Evolutionary conservation across 2,113 vertebrate genomes (phyloP).

Genomic region (Clarias macrocephalus): DNA sequence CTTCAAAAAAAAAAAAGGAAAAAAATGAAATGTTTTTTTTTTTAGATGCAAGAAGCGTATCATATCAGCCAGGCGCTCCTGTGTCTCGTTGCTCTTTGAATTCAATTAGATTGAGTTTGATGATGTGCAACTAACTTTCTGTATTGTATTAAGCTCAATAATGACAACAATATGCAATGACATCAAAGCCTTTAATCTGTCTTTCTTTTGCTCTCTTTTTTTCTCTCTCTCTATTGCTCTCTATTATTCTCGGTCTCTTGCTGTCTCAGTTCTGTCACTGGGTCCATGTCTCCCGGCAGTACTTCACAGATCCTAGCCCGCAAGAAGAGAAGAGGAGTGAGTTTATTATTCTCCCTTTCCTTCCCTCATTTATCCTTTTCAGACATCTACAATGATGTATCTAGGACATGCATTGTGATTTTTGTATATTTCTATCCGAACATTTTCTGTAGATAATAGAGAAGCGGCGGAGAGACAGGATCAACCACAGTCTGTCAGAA

Average conservation of each 20-base stretch:
- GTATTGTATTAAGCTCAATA: slow-evolving; percentile 72
- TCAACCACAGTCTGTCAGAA: slow-evolving; percentile 94
- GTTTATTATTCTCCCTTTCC: slow-evolving; percentile 51
- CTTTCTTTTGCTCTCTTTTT: slow-evolving; percentile 37
- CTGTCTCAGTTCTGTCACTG: slow-evolving; percentile 80
- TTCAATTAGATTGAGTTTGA: slow-evolving; percentile 70
- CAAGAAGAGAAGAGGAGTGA: slow-evolving; percentile 94
- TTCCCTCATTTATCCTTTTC: not conserved
- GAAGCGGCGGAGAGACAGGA: slow-evolving; percentile 89
- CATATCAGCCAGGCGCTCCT: slow-evolving; percentile 65
- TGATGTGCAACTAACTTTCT: slow-evolving; percentile 71
- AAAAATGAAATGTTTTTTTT: slow-evolving; percentile 49
- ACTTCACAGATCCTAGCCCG: slow-evolving; percentile 90
- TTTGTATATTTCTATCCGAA: slow-evolving; percentile 3
- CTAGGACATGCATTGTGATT: not conserved
- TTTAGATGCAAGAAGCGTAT: slow-evolving; percentile 63
- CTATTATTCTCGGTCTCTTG: slow-evolving; percentile 34
- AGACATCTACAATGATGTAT: not conserved
- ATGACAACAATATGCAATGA: slow-evolving; percentile 74
- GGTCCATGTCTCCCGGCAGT: slow-evolving; percentile 84
- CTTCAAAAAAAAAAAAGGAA: slow-evolving; percentile 9
- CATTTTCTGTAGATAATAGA: slow-evolving; percentile 83
- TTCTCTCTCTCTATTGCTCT: slow-evolving; percentile 7
- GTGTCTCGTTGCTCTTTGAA: slow-evolving; percentile 60
- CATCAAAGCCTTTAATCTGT: slow-evolving; percentile 62